These are phyloP conservation scores for Hypotaenidia okinawae DNA, from an alignment of 2,797 vertebrate species.

Conservation along the genomic window DNA sequence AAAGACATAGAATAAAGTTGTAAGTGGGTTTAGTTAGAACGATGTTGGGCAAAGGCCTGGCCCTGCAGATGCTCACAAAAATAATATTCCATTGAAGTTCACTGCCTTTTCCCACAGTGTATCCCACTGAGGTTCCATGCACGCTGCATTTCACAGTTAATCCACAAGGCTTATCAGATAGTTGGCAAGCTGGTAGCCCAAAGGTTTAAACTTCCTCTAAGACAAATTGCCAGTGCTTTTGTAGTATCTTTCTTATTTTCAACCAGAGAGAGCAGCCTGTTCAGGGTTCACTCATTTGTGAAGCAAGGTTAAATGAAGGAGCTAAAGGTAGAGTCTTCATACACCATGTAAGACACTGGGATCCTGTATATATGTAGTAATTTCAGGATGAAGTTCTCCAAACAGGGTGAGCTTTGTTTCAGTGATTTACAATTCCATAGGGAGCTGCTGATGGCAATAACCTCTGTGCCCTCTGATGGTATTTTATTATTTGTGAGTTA, in stretches of 20 bases:
- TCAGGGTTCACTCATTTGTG: constrained; percentile 14
- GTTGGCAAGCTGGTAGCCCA: neutral
- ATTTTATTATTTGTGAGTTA: constrained; percentile 55
- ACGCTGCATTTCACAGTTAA: neutral
- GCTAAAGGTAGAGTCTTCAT: neutral
- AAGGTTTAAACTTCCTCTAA: neutral
- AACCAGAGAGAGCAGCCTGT: neutral
- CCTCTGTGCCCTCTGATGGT: constrained; percentile 14
- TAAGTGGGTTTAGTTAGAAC: neutral
- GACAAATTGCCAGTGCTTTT: constrained; percentile 14
- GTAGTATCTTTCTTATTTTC: constrained; percentile 10
- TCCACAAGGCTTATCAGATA: neutral
- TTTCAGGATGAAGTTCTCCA: constrained; percentile 26
- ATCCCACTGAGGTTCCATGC: neutral
- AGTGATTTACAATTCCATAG: constrained; percentile 24
- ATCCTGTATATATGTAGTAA: neutral
- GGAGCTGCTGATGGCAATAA: constrained; percentile 42
- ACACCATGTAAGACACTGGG: neutral
- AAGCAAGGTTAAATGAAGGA: constrained; percentile 37
- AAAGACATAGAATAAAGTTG: neutral
- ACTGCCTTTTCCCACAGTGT: fast-evolving
- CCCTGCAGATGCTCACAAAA: neutral
- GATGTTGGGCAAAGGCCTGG: neutral
- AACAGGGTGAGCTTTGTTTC: constrained; percentile 2
- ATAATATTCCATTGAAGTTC: neutral